Base-by-base conservation (phyloP, 64 coral and sea anemone genomes). In the Trachythela sp. region DNA sequence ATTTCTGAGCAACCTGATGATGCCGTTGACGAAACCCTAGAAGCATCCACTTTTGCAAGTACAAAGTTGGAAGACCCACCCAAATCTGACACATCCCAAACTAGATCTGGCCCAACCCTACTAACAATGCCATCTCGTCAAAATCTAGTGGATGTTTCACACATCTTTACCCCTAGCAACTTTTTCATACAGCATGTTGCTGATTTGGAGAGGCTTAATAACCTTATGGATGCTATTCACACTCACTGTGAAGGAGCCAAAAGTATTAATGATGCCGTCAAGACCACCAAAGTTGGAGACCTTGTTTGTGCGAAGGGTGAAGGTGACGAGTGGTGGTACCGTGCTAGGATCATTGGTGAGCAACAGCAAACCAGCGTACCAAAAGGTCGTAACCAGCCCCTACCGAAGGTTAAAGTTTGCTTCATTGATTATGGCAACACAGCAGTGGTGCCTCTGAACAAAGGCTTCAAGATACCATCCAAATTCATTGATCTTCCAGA, bases 351-450 rank as follows among this genome's bases (percentile, higher is more conserved):
- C 2, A 92, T 92, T 36, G 89, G 39, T 68, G 80, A 89, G 43
- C 48, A 90, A 43, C 85, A 92, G 7, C 90, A 88, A 26, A 83
- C 92, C 8, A 85, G 90, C 34, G 88, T 75, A 6, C 80, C 87
- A 50, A 36, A 39, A 58, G 54, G 87, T 18, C 92, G 90, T 33
- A 97, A 88, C 10, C 80, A 97, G 51, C 92, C 94, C 45, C 70
- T 75, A 34, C 40, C 92, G 1, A 85, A 43, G 52, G 88, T 97
- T 42, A 89, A 97, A 68, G 95, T 97, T 37, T 87, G 70, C 14
- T 97, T 92, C 49, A 90, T 97, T 59, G 95, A 97, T 87, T 97
- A 94, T 90, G 95, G 95, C 32, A 97, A 97, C 70, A 94, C 50
- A 17, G 95, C 94, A 56, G 92, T 90, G 90, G 84, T 97, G 80